Base-by-base conservation (phyloP, 2,113 vertebrate genomes). In the Tenrec ecaudatus region DNA sequence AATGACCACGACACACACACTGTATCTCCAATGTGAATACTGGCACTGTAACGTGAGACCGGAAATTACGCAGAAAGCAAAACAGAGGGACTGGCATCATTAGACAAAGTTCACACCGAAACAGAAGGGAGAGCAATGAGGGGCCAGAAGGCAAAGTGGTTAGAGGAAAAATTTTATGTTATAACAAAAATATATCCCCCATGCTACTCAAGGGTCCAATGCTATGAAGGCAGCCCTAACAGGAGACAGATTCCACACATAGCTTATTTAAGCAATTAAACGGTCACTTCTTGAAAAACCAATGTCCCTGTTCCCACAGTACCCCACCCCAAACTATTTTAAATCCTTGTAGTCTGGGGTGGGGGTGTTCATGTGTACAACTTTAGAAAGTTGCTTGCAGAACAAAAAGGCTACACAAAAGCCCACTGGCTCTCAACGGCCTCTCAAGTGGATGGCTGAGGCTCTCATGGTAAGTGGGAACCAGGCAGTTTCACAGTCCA, bases 301-400 rank as follows among this genome's bases (percentile, higher is more conserved):
- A 71, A 68, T 58, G 40, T 85, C 58, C 82, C 69, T 66, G 82
- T 82, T 90, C 77, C 91, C 89, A 83, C 33, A 76, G 60, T 27
- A 77, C 64, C 88, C 92, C 80, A 53, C 71, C 57, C 62, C 27
- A 66, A 64, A 31, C 82, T 87, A 47, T 83, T 75, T 33, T 88
- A 43, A 40, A 57, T 80, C 60, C 19, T 29, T 95, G 95, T 53
- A 86, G 88, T 95, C 82, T 93, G 94, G 0, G 71, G 9, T 14
- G 47, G 47, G 47, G 95, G 89, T 95, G 97, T 57, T 89, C 82
- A 36, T 0, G 4, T n/a, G 62, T 2, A 94, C 93, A 87, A 98
- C 98, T 98, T 98, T 97, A 97, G 98, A 97, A 98, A 98, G 98
- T 97, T 97, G 97, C 97, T 96, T 96, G 98, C 68, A 96, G 98